Percentiles rank a stretch among this genome's conserved stretches.
phyloP scores from a whole-genome alignment of 37 sponge, comb jelly and placozoan species.

The Cliona cf. orientalis region DNA sequence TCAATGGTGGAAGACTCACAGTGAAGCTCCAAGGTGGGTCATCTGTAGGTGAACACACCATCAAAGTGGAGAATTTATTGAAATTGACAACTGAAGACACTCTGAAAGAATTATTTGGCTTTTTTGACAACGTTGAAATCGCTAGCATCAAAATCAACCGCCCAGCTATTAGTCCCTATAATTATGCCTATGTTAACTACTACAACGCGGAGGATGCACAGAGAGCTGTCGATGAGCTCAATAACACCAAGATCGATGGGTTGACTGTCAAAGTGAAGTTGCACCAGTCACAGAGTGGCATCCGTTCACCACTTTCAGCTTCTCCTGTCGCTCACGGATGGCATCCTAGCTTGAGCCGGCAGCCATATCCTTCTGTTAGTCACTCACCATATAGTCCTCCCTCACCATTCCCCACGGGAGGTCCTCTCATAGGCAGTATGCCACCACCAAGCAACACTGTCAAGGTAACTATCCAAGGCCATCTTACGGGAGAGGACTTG shows the following conservation, averaged over 20 bases:
- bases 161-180: not conserved
- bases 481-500: slow-evolving; percentile 10
- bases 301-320: not conserved
- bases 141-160: slow-evolving; percentile 10
- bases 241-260: not conserved
- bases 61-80: not conserved
- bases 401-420: not conserved
- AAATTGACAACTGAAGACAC: not conserved
- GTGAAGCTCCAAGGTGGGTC: too few species aligned
- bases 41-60: not conserved
- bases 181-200: slow-evolving; percentile 36
- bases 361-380: too few species aligned
- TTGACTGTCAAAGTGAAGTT: not conserved
- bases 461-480: slow-evolving; percentile 26
- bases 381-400: not conserved
- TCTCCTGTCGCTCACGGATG: not conserved
- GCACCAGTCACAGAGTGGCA: not conserved
- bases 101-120: not conserved
- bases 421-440: not conserved
- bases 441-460: not conserved
- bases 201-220: not conserved
- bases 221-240: not conserved
- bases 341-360: too few species aligned
- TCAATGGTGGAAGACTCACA: too few species aligned
- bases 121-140: not conserved